phyloP scores from a whole-genome alignment of 2,113 vertebrate genomes.

The Vombatus ursinus region DNA sequence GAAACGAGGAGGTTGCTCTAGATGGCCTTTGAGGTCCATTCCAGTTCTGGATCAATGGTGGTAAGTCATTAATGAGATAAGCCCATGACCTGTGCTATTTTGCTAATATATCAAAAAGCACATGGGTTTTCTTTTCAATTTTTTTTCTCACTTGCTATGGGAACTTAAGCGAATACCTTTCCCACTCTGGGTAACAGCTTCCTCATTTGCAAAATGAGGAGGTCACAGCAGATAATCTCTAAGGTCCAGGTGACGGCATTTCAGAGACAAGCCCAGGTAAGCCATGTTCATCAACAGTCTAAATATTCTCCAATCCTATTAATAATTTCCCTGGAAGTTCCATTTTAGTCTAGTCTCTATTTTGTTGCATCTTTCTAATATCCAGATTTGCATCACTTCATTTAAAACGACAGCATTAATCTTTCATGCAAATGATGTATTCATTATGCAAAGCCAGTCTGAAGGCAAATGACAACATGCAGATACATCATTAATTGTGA shows the following conservation, averaged over 20 bases:
- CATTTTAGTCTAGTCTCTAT: neutral
- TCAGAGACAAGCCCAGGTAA: neutral
- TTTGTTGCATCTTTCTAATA: neutral
- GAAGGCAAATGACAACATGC: neutral
- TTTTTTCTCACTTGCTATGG: neutral
- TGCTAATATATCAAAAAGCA: neutral
- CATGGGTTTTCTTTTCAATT: neutral
- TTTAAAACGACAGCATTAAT: neutral
- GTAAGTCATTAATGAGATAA: neutral
- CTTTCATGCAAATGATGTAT: neutral
- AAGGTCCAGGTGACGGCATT: neutral
- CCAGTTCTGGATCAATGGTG: neutral
- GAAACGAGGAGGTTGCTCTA: neutral
- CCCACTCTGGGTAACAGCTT: neutral
- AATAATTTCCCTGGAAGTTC: neutral
- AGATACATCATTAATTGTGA: neutral
- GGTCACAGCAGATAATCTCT: neutral
- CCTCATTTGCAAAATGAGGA: neutral
- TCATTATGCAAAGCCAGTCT: neutral
- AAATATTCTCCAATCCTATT: neutral
- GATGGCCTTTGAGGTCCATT: neutral
- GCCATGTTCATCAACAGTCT: neutral
- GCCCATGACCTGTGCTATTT: too few relatives aligned
- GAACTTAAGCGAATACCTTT: neutral
- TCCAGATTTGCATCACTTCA: constrained; percentile 9